Conservation (phyloP, 2,888 invertebrate genomes). For the Cryptophagus acutangulus region DNA sequence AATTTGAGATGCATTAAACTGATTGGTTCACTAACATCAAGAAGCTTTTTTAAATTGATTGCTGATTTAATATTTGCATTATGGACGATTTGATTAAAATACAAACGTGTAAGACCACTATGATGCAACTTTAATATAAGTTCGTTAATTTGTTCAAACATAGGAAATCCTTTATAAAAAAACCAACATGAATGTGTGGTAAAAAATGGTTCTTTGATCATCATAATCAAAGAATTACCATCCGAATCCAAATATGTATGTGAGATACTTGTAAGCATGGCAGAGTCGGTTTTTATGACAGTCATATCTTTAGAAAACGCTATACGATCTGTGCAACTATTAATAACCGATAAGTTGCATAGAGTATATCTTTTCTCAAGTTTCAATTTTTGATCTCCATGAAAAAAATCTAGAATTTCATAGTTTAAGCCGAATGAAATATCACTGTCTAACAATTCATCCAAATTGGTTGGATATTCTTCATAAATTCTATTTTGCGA, state of each 20-base stretch:
- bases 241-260: conserved; percentile 1
- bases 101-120: not conserved
- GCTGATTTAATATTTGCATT: not conserved
- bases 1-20: not conserved
- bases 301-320: too few species aligned
- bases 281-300: too few species aligned
- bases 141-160: not conserved
- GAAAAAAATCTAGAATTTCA: too few species aligned
- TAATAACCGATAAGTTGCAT: too few species aligned
- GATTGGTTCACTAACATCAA: not conserved
- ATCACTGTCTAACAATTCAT: too few species aligned
- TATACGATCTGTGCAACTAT: too few species aligned
- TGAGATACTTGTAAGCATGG: too few species aligned
- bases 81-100: not conserved
- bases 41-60: not conserved
- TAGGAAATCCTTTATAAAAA: not conserved
- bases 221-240: not conserved
- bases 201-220: not conserved
- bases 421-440: too few species aligned
- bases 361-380: too few species aligned
- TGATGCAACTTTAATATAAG: not conserved
- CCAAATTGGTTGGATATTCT: too few species aligned
- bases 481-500: too few species aligned
- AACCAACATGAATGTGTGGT: not conserved
- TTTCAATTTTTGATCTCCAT: too few species aligned